Percentiles rank a stretch among this genome's conserved stretches.
phyloP scores from a whole-genome alignment of 2,888 invertebrate species.

The Timema cristinae region DNA sequence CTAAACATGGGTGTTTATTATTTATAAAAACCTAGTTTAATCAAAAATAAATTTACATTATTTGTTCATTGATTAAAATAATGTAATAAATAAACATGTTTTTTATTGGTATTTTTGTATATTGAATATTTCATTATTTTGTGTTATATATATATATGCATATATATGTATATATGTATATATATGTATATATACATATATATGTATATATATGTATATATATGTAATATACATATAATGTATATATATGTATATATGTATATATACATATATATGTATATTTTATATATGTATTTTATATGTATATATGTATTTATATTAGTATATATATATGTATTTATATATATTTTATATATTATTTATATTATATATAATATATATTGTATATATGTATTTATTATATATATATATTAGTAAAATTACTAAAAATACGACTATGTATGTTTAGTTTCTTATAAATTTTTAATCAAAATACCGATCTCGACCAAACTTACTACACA shows the following conservation, averaged over 20 bases:
- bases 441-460: too few species aligned
- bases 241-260: not conserved
- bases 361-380: not conserved
- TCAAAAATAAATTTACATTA: too few species aligned
- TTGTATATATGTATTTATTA: not conserved
- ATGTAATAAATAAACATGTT: too few species aligned
- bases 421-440: too few species aligned
- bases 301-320: not conserved
- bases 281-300: too few species aligned
- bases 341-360: not conserved
- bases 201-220: not conserved
- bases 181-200: not conserved
- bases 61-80: too few species aligned
- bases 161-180: constrained; percentile 3
- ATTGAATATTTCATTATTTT: not conserved
- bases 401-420: not conserved
- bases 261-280: not conserved
- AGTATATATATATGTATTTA: not conserved
- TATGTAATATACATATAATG: not conserved
- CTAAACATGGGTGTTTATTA: too few species aligned
- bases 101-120: not conserved
- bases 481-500: too few species aligned
- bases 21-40: too few species aligned
- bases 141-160: not conserved
- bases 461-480: too few species aligned